Base-by-base conservation (phyloP, 2,888 invertebrate genomes). In the Melolontha melolontha region DNA sequence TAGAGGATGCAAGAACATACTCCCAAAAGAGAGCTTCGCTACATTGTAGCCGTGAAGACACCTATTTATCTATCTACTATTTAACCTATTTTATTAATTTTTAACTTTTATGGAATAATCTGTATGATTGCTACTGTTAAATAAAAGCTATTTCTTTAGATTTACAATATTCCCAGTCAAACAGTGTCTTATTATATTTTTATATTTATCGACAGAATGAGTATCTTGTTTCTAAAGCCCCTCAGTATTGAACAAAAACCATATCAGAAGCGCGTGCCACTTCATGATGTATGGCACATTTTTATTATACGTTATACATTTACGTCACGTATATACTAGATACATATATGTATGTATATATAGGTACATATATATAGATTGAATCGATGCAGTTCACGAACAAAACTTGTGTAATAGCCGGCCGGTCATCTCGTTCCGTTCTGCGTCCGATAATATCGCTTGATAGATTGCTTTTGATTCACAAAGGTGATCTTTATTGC, bases 401-500 rank as follows among this genome's bases (percentile, higher is more conserved):
- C 64, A 76, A 75, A 78, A 76, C 75, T 78, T 34, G 34, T 77
- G 76, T 78, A 79, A 78, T 78, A 79, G 79, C 77, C 75, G 72
- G 17, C 55, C 55, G 64, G 40, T 54, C 52, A 54, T 54, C 52
- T 39, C 34, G 34, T 34, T 34, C 10, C 10, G 34, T 34, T 34
- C 34, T 10, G 34, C 34, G 52, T 39, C 79, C 78, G 80, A 82
- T 81, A 81, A 81, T 82, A 82, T 81, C 81, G 77, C 75, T 78
- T 82, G 82, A 82, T 82, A 77, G 81, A 82, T 82, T 76, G 81
- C 76, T 75, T 76, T 74, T 79, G 79, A 80, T 81, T 80, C 80
- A 80, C 76, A 79, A 75, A 81, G 80, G 81, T 82, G 81, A 81
- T 81, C 80, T 82, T 81, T 81, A 81, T 81, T 81, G 80, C 79